Evolutionary conservation across 2,888 invertebrate species (phyloP).

Genomic region (Drosophila differens): DNA sequence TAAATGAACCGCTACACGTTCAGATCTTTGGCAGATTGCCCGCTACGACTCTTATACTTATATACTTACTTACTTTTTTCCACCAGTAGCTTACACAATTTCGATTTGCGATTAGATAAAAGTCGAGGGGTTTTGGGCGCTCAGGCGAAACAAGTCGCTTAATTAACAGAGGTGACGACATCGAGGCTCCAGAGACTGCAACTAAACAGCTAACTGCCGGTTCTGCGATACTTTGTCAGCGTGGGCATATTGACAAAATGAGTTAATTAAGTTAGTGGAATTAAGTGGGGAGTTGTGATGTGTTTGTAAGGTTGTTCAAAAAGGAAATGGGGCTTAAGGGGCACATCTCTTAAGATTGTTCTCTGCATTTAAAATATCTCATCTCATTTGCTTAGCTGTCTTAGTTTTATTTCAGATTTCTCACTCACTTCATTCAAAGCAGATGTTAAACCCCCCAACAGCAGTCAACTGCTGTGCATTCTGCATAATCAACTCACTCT

Average conservation of each 20-base stretch:
- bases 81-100: slow-evolving; percentile 70
- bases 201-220: slow-evolving; percentile 20
- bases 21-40: slow-evolving; percentile 26
- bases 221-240: slow-evolving; percentile 10
- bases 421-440: background rate
- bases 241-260: slow-evolving; percentile 31
- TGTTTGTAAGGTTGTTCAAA: background rate
- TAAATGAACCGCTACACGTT: slow-evolving; percentile 69
- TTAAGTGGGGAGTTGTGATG: background rate
- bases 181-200: slow-evolving; percentile 4
- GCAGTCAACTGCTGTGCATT: slow-evolving; percentile 11
- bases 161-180: slow-evolving; percentile 61
- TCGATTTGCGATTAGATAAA: slow-evolving; percentile 73
- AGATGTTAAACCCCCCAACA: background rate
- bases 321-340: background rate
- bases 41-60: slow-evolving; percentile 4
- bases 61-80: slow-evolving; percentile 6
- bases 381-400: background rate
- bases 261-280: slow-evolving; percentile 15
- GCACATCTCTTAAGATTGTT: background rate
- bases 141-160: slow-evolving; percentile 62
- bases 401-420: background rate
- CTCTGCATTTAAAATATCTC: background rate
- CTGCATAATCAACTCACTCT: slow-evolving; percentile 11
- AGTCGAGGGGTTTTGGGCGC: slow-evolving; percentile 48